A percentile compares a stretch with the other conserved stretches of the same genome.
These are phyloP conservation scores for Melanchra persicariae DNA, from an alignment of 2,888 invertebrate species.

Conservation along the genomic window DNA sequence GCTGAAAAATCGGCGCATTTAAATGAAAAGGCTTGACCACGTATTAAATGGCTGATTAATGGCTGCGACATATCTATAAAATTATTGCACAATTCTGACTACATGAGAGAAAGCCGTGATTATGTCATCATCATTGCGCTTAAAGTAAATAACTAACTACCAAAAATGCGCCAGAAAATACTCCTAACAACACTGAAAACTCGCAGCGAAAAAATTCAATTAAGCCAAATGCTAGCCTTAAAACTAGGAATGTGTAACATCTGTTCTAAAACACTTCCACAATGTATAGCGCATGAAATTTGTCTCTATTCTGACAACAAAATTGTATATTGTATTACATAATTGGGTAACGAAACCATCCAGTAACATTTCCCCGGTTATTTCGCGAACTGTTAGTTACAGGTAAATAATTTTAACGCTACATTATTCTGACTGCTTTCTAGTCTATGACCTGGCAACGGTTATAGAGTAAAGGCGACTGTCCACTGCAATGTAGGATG, in stretches of 20 bases:
- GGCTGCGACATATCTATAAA: too few species aligned
- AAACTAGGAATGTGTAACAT: constrained; percentile 17
- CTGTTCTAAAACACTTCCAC: not conserved
- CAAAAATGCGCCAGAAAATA: constrained; percentile 1
- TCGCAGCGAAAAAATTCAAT: not conserved
- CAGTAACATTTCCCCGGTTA: constrained; percentile 8
- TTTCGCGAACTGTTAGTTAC: constrained; percentile 33
- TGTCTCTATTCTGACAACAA: not conserved
- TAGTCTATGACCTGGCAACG: constrained; percentile 15
- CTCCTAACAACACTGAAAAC: not conserved
- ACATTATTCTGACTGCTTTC: constrained; percentile 14
- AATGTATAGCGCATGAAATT: not conserved
- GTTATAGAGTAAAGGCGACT: not conserved
- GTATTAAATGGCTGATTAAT: too few species aligned
- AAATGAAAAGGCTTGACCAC: too few species aligned
- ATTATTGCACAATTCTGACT: too few species aligned
- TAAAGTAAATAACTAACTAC: too few species aligned
- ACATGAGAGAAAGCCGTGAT: not conserved
- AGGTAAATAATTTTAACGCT: constrained; percentile 24
- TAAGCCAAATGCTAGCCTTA: constrained; percentile 2
- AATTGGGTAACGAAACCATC: constrained; percentile 25
- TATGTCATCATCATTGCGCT: not conserved
- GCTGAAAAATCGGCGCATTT: too few species aligned
- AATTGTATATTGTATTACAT: constrained; percentile 4
- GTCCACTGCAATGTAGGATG: not conserved